Conservation (phyloP, 1,140 invertebrate genomes). For the Rhynchophorus ferrugineus region DNA sequence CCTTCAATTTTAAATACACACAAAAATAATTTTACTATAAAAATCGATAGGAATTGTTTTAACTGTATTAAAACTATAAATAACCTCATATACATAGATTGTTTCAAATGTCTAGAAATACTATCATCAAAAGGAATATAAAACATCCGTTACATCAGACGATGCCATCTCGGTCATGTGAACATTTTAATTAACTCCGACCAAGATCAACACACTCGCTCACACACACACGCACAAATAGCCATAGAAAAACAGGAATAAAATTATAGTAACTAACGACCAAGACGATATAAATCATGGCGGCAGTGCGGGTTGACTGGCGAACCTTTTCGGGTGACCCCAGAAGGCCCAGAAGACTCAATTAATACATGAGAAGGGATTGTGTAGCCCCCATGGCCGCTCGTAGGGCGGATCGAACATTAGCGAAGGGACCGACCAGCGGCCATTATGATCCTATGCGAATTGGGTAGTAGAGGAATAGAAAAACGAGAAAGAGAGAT, state of each 20-base stretch:
- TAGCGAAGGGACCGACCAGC: slow-evolving; percentile 15
- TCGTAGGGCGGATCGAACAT: slow-evolving; percentile 33
- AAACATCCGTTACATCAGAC: not conserved
- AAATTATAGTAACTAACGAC: slow-evolving; percentile 22
- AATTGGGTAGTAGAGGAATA: slow-evolving; percentile 27
- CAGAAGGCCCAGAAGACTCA: slow-evolving; percentile 35
- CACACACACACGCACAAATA: no score
- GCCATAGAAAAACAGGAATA: slow-evolving; percentile 16
- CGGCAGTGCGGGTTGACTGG: no score
- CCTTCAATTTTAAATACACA: no score
- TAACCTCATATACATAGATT: no score
- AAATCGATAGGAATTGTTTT: no score
- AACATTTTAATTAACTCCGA: slow-evolving; percentile 19
- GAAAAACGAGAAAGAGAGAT: slow-evolving; percentile 27
- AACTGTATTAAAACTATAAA: no score
- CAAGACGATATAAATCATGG: slow-evolving; percentile 22
- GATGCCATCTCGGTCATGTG: slow-evolving; percentile 8
- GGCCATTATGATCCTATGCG: slow-evolving; percentile 28
- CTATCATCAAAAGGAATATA: not conserved
- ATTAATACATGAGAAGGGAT: slow-evolving; percentile 34
- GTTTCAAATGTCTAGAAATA: no score
- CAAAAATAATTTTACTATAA: no score
- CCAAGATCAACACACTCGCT: no score
- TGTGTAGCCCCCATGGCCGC: slow-evolving; percentile 29
- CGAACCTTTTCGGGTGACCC: no score